Base-by-base conservation (phyloP, 1,140 invertebrate species). In the Sarcophaga peregrina region DNA sequence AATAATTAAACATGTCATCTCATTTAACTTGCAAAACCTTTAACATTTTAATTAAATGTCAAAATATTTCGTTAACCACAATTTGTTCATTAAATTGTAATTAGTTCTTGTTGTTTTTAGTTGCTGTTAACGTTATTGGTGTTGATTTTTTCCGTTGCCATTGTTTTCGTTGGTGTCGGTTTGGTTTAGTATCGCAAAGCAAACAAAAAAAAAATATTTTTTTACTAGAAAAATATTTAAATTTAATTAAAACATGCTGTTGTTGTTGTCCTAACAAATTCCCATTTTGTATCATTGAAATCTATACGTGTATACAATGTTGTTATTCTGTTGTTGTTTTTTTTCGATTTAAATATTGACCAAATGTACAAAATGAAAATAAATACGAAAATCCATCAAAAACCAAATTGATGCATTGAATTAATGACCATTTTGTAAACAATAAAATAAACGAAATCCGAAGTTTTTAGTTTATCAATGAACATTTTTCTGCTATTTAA, bases 231-330 rank as follows among this genome's bases (percentile, higher is more conserved):
- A 68, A 20, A 9, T 58, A 68, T 68, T 68, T 68, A 68, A 68
- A 68, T 68, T 68, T 68, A 68, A 68, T 68, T 25, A 68, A 68
- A 68, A 17, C 62, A 25, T n/a, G 13, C n/a, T n/a, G n/a, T 58
- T 58, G 13, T 13, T 58, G 6, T 37, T 37, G 25, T 37, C 25
- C 25, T 37, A 37, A 58, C 13, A 58, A n/a, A 17, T 37, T 37
- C 2, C 8, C 17, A 68, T 37, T n/a, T n/a, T 68, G n/a, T 68
- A 68, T 15, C 58, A 68, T 68, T 68, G 58, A 68, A 17, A 68
- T 68, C 17, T 20, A 68, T 17, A n/a, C n/a, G n/a, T n/a, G n/a
- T n/a, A n/a, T n/a, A n/a, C n/a, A n/a, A n/a, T n/a, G n/a, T n/a
- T n/a, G n/a, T n/a, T n/a, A n/a, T n/a, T n/a, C n/a, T n/a, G n/a